Evolutionary conservation across 2,797 vertebrate species (phyloP).

Genomic region (Gymnothorax javanicus): DNA sequence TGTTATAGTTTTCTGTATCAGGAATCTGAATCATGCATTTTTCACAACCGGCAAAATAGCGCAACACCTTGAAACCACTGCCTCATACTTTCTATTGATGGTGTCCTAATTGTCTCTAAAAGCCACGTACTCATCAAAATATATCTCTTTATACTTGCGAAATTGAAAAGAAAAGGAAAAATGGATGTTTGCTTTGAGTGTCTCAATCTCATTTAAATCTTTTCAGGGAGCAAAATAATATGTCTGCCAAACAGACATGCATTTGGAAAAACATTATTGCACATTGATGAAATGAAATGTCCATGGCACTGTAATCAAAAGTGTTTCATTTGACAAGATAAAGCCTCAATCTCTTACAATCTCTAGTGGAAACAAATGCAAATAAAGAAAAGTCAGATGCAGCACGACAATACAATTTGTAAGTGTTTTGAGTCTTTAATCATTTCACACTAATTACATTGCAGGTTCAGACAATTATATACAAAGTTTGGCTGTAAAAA

Average conservation of each 20-base stretch:
- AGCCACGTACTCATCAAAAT: background rate
- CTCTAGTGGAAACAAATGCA: background rate
- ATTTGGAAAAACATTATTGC: background rate
- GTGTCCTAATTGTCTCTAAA: background rate
- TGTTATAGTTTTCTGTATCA: background rate
- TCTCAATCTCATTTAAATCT: background rate
- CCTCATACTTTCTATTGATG: background rate
- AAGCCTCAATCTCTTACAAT: background rate
- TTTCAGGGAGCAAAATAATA: background rate
- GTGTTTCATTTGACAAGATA: background rate
- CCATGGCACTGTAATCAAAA: background rate
- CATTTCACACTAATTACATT: background rate
- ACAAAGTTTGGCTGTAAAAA: background rate
- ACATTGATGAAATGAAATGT: background rate
- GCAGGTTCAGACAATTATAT: background rate
- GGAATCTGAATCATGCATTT: background rate
- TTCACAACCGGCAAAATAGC: background rate
- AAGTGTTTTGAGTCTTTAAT: background rate
- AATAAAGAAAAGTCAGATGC: background rate
- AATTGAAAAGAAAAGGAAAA: background rate
- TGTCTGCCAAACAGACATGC: background rate
- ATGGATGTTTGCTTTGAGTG: conserved; percentile 4
- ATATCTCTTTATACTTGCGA: background rate
- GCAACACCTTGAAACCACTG: background rate
- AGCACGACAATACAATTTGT: background rate